Percentiles rank a stretch among this genome's conserved stretches.
phyloP scores from a whole-genome alignment of 2,888 invertebrate genomes.

The Orthosia gothica region DNA sequence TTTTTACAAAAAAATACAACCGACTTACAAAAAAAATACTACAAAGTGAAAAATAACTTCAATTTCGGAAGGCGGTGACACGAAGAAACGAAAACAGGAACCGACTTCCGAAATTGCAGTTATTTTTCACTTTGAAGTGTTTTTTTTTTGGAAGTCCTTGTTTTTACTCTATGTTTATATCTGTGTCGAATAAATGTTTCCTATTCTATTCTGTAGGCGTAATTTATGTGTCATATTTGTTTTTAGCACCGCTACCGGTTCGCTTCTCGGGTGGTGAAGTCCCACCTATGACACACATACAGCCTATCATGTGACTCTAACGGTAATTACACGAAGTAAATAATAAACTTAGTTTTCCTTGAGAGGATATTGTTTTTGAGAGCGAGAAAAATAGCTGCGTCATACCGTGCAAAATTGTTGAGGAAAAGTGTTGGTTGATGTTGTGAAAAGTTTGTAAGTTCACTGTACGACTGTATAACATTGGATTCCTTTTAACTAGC shows the following conservation, averaged over 20 bases:
- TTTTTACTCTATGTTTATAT: too few species aligned
- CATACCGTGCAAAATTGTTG: conserved; percentile 43
- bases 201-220: too few species aligned
- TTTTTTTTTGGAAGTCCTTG: too few species aligned
- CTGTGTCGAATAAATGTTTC: too few species aligned
- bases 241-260: conserved; percentile 35
- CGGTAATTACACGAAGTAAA: conserved; percentile 24
- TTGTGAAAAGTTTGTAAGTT: not conserved
- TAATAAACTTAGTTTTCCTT: conserved; percentile 54
- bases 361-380: conserved; percentile 39
- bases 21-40: too few species aligned
- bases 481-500: not conserved
- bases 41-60: too few species aligned
- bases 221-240: conserved; percentile 21
- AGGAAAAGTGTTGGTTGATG: conserved; percentile 37
- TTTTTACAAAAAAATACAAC: too few species aligned
- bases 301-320: not conserved
- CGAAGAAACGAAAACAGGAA: too few species aligned
- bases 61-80: too few species aligned
- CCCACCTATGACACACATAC: conserved; percentile 39
- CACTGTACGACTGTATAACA: not conserved
- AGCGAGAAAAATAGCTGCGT: conserved; percentile 33
- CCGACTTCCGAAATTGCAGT: too few species aligned
- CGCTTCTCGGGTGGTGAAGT: conserved; percentile 46
- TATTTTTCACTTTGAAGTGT: too few species aligned